A percentile compares a stretch with the other conserved stretches of the same genome.
Evolutionary conservation across 2,797 vertebrate species (phyloP).

Genomic region (Prunella strophiata): DNA sequence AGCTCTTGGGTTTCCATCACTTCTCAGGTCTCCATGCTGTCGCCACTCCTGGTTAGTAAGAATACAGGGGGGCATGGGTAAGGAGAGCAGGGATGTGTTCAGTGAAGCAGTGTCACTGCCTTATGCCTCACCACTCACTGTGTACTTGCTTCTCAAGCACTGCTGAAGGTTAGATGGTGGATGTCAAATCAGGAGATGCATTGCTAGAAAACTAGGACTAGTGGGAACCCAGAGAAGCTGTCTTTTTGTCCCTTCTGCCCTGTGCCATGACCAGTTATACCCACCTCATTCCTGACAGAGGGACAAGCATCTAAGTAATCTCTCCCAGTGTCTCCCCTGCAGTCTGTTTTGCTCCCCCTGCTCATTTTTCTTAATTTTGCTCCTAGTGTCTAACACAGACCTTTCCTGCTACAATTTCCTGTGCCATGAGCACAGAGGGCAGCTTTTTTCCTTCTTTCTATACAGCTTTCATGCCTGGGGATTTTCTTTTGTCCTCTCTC

Average conservation of each 20-base stretch:
- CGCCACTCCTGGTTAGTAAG: not conserved
- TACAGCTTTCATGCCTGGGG: not conserved
- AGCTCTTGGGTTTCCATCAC: not conserved
- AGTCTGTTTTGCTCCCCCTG: fast-evolving
- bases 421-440: not conserved
- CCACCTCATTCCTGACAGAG: not conserved
- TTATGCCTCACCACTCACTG: not conserved
- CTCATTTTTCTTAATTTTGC: not conserved
- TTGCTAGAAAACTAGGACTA: not conserved
- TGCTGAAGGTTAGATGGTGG: not conserved
- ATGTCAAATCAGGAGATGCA: not conserved
- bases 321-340: not conserved
- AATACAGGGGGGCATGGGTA: not conserved
- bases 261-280: not conserved
- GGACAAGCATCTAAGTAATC: not conserved
- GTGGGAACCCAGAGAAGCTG: not conserved
- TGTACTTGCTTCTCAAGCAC: not conserved
- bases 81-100: not conserved
- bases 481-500: not conserved
- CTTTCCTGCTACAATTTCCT: not conserved
- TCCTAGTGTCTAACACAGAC: not conserved
- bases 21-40: not conserved
- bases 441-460: not conserved
- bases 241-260: not conserved
- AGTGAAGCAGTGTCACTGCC: not conserved